Conservation (phyloP, 2,888 invertebrate species). For the Idaea biselata region DNA sequence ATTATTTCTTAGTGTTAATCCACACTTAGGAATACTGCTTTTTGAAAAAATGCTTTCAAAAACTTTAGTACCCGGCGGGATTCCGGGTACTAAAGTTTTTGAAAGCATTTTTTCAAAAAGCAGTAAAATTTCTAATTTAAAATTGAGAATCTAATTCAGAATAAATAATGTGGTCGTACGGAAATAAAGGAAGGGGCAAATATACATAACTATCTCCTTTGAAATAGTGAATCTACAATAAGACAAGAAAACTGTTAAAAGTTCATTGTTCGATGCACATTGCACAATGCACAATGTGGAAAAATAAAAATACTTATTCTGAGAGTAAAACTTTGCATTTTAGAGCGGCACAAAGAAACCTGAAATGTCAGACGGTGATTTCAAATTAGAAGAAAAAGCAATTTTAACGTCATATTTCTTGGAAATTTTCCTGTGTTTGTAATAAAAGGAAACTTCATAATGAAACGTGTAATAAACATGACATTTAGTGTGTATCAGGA, state of each 20-base stretch:
- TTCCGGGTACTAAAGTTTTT: no score
- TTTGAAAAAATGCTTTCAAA: no score
- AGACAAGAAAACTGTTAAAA: background rate
- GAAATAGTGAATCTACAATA: background rate
- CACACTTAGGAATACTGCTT: no score
- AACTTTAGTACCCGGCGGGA: no score
- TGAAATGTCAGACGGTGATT: conserved; percentile 22
- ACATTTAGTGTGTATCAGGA: no score
- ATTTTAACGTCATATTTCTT: conserved; percentile 24
- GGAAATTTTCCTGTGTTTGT: conserved; percentile 16
- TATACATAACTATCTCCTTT: background rate
- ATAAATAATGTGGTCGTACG: no score
- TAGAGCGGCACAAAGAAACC: conserved; percentile 19
- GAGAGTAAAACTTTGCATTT: conserved; percentile 17
- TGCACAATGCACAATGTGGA: background rate
- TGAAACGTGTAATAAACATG: background rate
- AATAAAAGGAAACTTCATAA: conserved; percentile 2
- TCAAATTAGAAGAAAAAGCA: conserved; percentile 25
- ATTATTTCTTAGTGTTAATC: no score
- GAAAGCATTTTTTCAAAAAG: no score
- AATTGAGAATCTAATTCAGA: no score
- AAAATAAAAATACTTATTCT: background rate
- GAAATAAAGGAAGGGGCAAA: no score
- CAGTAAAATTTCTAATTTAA: no score
- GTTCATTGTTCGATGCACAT: background rate